These are phyloP conservation scores for Eupristina koningsbergeri DNA, from an alignment of 1,140 invertebrate genomes.

Conservation along the genomic window DNA sequence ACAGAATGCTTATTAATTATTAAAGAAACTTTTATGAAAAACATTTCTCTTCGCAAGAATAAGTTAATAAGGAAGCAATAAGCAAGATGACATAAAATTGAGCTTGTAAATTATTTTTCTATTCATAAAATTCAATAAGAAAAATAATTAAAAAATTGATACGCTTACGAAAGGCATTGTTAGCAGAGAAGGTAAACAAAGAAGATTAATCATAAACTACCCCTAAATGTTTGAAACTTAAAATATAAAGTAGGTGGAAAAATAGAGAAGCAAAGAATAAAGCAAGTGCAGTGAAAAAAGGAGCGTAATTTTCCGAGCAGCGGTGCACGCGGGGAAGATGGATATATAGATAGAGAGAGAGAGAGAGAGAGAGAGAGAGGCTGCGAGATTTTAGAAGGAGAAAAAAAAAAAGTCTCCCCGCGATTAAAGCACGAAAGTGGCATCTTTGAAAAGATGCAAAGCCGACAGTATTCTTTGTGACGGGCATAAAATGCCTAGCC, in stretches of 20 bases:
- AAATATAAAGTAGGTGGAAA: conserved; percentile 24
- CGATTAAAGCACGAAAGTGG: conserved; percentile 60
- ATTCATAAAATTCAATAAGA: conserved; percentile 18
- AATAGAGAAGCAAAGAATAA: conserved; percentile 36
- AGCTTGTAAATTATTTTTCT: not conserved
- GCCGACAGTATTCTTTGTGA: conserved; percentile 72
- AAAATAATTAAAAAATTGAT: conserved; percentile 19
- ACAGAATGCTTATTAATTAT: not conserved
- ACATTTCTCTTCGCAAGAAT: too few species aligned
- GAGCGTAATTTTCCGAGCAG: conserved; percentile 47
- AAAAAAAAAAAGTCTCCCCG: conserved; percentile 51
- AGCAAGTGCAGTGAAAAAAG: conserved; percentile 49
- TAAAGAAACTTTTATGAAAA: not conserved
- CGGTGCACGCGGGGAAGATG: not conserved
- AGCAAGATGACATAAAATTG: too few species aligned
- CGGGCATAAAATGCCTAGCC: conserved; percentile 61
- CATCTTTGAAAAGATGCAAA: conserved; percentile 71
- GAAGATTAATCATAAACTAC: conserved; percentile 46
- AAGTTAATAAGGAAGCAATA: too few species aligned
- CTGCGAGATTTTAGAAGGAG: conserved; percentile 52
- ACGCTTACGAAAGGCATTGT: conserved; percentile 27
- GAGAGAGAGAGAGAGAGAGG: conserved; percentile 42
- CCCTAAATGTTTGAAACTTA: conserved; percentile 48
- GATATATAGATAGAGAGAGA: not conserved
- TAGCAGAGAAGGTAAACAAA: conserved; percentile 38